A percentile compares a stretch with the other conserved stretches of the same genome.
Evolutionary conservation across 2,888 invertebrate genomes (phyloP).

Genomic region (Caenorhabditis virilis): DNA sequence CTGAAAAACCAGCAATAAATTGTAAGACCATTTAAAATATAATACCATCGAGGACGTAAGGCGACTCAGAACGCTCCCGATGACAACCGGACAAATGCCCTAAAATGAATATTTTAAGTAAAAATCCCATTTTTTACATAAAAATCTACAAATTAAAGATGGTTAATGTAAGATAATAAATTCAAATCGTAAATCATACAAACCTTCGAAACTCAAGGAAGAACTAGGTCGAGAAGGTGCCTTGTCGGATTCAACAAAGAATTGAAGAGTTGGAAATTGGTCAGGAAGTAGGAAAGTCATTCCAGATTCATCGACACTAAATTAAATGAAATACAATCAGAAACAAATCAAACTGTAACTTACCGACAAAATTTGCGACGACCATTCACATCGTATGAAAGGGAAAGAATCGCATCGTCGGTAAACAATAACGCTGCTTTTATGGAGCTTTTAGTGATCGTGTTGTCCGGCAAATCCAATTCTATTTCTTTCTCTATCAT

Average conservation of each 20-base stretch:
- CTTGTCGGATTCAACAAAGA: constrained; percentile 18
- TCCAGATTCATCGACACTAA: constrained; percentile 15
- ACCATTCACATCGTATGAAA: constrained; percentile 18
- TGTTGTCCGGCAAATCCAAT: constrained; percentile 15
- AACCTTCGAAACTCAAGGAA: constrained; percentile 7
- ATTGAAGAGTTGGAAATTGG: constrained; percentile 3
- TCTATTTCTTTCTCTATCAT: constrained; percentile 17
- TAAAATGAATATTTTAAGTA: constrained; percentile 18
- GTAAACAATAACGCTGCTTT: constrained; percentile 23
- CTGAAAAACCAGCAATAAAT: constrained; percentile 20
- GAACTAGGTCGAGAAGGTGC: constrained; percentile 11
- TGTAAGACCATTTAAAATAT: constrained; percentile 17
- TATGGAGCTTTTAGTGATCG: constrained; percentile 22
- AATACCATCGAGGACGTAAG: constrained; percentile 14
- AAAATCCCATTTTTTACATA: constrained; percentile 16
- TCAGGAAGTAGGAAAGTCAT: constrained; percentile 24
- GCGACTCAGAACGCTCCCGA: constrained; percentile 6
- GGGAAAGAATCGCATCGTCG: constrained; percentile 20
- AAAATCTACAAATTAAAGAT: constrained; percentile 17
- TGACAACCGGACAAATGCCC: constrained; percentile 2
- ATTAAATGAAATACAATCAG: constrained; percentile 21
- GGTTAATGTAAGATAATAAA: constrained; percentile 12
- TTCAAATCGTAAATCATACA: constrained; percentile 18
- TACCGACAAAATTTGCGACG: constrained; percentile 18
- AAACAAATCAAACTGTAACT: constrained; percentile 31